A percentile compares a stretch with the other conserved stretches of the same genome.
These are phyloP conservation scores for Stictocephala bisonia DNA, from an alignment of 2,888 invertebrate species.

Conservation along the genomic window DNA sequence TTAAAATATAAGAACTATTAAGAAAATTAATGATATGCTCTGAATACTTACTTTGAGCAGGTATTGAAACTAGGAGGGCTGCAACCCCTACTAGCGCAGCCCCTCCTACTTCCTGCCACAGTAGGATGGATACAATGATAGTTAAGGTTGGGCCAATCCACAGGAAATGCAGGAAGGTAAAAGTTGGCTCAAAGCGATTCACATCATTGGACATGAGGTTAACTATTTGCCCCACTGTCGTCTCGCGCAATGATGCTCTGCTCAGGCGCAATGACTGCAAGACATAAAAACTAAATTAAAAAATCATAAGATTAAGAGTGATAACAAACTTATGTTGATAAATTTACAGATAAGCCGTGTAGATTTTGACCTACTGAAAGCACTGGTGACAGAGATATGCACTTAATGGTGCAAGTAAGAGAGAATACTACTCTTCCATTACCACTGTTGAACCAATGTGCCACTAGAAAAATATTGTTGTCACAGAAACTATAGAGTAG, in stretches of 20 bases:
- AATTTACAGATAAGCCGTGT: too few relatives aligned
- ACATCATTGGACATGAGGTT: slow-evolving; percentile 93
- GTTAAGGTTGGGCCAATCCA: slow-evolving; percentile 93
- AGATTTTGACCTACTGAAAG: too few relatives aligned
- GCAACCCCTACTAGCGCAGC: slow-evolving; percentile 78
- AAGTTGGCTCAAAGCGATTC: slow-evolving; percentile 89
- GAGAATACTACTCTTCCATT: too few relatives aligned
- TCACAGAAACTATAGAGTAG: too few relatives aligned
- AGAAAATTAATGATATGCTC: too few relatives aligned
- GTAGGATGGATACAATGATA: slow-evolving; percentile 76
- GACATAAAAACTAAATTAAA: background rate
- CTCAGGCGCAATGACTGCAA: slow-evolving; percentile 75
- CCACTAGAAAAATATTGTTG: too few relatives aligned
- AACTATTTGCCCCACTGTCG: slow-evolving; percentile 77
- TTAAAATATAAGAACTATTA: too few relatives aligned
- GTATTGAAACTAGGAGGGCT: slow-evolving; percentile 78
- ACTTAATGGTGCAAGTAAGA: too few relatives aligned
- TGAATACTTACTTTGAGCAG: slow-evolving; percentile 71
- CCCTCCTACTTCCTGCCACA: slow-evolving; percentile 74
- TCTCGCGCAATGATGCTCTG: slow-evolving; percentile 85
- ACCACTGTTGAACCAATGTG: too few relatives aligned
- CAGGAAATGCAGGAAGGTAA: slow-evolving; percentile 89
- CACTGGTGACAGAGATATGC: too few relatives aligned
- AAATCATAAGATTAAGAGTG: too few relatives aligned
- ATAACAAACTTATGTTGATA: too few relatives aligned